Evolutionary conservation across 2,797 vertebrate genomes (phyloP).

Genomic region (Staurois parvus): DNA sequence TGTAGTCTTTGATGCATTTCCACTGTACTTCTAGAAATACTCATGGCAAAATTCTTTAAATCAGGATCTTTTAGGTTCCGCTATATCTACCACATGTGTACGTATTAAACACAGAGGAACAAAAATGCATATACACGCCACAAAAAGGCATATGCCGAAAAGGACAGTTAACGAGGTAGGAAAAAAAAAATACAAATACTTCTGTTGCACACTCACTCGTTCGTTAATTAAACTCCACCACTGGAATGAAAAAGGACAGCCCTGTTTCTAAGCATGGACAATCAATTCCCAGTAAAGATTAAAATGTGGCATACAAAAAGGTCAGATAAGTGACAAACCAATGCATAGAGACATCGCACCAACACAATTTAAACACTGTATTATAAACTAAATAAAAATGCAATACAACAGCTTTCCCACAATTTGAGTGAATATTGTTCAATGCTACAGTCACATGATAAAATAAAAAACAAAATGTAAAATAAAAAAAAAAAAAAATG

Average conservation of each 20-base stretch:
- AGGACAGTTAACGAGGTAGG: constrained; percentile 41
- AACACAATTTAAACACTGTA: background rate
- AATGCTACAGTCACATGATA: too few relatives aligned
- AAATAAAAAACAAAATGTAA: too few relatives aligned
- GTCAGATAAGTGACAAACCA: constrained; percentile 62
- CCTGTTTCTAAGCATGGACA: constrained; percentile 81
- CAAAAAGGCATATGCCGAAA: constrained; percentile 60
- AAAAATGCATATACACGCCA: background rate
- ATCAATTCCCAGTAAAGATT: constrained; percentile 82
- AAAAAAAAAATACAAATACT: constrained; percentile 56
- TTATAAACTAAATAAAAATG: too few relatives aligned
- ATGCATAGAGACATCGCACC: constrained; percentile 24
- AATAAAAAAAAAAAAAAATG: too few relatives aligned
- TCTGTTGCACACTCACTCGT: constrained; percentile 60
- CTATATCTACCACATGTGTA: constrained; percentile 48
- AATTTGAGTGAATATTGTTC: too few relatives aligned
- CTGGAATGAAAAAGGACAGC: constrained; percentile 78
- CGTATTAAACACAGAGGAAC: background rate
- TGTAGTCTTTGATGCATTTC: constrained; percentile 64
- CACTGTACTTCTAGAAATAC: constrained; percentile 54
- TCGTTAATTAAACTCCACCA: constrained; percentile 79
- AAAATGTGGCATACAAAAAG: constrained; percentile 68
- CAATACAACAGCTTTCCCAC: too few relatives aligned
- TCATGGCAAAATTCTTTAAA: constrained; percentile 35
- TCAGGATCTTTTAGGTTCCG: constrained; percentile 44